These are phyloP conservation scores for Fissipunctia ypsillon DNA, from an alignment of 2,888 invertebrate species.

Conservation along the genomic window DNA sequence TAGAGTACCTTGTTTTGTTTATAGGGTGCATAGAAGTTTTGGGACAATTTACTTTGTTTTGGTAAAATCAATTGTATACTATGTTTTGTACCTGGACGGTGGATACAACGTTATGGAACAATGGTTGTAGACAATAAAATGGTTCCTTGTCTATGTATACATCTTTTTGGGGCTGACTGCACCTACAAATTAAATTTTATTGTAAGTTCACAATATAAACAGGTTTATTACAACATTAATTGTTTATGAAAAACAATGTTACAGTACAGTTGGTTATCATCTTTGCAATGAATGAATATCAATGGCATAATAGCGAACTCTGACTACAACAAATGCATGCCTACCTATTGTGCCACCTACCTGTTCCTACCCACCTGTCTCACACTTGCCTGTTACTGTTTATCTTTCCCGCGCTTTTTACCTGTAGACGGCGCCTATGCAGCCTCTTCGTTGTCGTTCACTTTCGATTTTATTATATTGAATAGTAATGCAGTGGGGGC, in stretches of 20 bases:
- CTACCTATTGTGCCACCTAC: conserved; percentile 25
- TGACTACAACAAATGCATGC: background rate
- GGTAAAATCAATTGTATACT: too few relatives aligned
- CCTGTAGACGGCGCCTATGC: conserved; percentile 24
- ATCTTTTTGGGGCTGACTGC: too few relatives aligned
- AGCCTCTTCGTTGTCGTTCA: background rate
- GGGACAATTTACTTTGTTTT: too few relatives aligned
- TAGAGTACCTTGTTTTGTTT: too few relatives aligned
- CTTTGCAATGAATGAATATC: background rate
- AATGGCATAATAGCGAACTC: conserved; percentile 2
- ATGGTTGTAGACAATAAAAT: too few relatives aligned
- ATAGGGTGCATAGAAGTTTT: too few relatives aligned
- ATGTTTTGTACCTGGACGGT: too few relatives aligned
- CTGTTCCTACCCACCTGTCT: conserved; percentile 38
- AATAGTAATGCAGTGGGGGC: conserved; percentile 8
- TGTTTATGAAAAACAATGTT: background rate
- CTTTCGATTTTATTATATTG: conserved; percentile 38
- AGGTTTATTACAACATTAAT: background rate
- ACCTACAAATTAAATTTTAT: background rate
- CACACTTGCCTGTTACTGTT: conserved; percentile 42
- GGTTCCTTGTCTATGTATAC: too few relatives aligned
- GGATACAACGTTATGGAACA: too few relatives aligned
- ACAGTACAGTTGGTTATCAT: background rate
- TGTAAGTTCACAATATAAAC: background rate
- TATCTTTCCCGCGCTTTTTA: conserved; percentile 35